Evolutionary conservation across 2,797 vertebrate species (phyloP), one percentile per base, ranked within the genome.

Genomic region (Discoglossus pictus): DNA sequence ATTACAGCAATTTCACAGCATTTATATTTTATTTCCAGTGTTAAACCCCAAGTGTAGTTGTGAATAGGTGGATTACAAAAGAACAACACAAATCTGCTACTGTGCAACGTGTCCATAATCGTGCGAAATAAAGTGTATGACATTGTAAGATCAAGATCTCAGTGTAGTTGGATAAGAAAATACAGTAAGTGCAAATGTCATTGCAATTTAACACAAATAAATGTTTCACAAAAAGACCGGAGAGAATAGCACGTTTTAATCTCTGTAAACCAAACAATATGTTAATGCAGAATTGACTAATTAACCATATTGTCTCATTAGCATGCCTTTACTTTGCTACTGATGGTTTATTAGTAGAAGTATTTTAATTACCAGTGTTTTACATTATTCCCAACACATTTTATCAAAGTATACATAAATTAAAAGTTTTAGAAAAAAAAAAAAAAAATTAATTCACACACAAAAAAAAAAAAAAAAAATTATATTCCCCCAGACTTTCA

Each of bases 21-120:
- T 82, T 79, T 74, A 65, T 78, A 74, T 83, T 82, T 83, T 47
- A 82, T 77, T 75, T 82, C 85, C 87, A 89, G 86, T 87, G 85
- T 85, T 78, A 76, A 77, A 74, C 71, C 77, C 70, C 61, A 36
- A 13, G 77, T 77, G 75, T 74, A 65, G 77, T 61, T 58, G 52
- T 36, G 51, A n/a, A n/a, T 21, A 58, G 52, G 43, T 58, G 51
- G 25, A 51, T 56, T 62, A 24, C 4, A 47, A 48, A 42, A 68
- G 36, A 43, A 44, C 17, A 34, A 62, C 50, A 31, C 66, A 50
- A 65, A 63, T 63, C 52, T 63, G 60, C 68, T 58, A 58, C 18
- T 71, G 60, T 71, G 60, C 68, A 71, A 63, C 51, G 44, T 50
- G 60, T 71, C 43, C 44, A 71, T 31, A 65, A 68, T 40, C 44